Percentiles rank a stretch among this genome's conserved stretches.
These are phyloP conservation scores for Gymnosoma rotundatum DNA, from an alignment of 2,888 invertebrate species.

Conservation along the genomic window DNA sequence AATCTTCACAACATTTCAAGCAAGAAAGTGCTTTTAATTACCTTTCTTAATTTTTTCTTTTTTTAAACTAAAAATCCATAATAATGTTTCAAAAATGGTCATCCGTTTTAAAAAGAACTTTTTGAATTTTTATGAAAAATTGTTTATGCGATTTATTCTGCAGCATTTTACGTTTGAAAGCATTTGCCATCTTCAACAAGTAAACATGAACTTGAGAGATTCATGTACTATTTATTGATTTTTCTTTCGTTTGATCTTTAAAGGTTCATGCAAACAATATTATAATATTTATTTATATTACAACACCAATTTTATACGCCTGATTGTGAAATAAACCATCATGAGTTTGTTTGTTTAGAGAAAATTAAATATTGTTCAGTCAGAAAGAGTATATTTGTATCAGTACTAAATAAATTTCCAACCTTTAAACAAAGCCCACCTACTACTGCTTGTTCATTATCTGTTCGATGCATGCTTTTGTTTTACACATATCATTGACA, in stretches of 20 bases:
- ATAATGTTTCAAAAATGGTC: too few species aligned
- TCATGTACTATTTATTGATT: constrained; percentile 11
- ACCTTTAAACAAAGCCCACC: constrained; percentile 44
- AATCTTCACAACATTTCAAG: too few species aligned
- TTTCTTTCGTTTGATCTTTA: constrained; percentile 14
- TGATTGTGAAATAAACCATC: background rate
- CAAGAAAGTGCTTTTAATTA: too few species aligned
- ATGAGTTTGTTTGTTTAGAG: too few species aligned
- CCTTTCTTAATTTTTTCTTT: too few species aligned
- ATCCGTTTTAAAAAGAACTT: too few species aligned
- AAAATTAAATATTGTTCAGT: too few species aligned
- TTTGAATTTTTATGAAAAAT: too few species aligned
- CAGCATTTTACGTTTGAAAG: too few species aligned
- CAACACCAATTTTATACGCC: constrained; percentile 9
- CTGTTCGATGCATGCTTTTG: background rate
- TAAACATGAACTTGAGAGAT: constrained; percentile 11
- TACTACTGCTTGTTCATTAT: constrained; percentile 12
- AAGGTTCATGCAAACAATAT: background rate
- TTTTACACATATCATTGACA: constrained; percentile 6
- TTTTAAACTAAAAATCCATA: too few species aligned
- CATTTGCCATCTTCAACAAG: too few species aligned
- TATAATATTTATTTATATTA: background rate
- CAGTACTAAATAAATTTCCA: constrained; percentile 19
- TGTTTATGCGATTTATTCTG: too few species aligned
- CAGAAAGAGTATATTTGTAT: constrained; percentile 3